Evolutionary conservation across 2,797 vertebrate species (phyloP).

Genomic region (Acanthurus lineatus): DNA sequence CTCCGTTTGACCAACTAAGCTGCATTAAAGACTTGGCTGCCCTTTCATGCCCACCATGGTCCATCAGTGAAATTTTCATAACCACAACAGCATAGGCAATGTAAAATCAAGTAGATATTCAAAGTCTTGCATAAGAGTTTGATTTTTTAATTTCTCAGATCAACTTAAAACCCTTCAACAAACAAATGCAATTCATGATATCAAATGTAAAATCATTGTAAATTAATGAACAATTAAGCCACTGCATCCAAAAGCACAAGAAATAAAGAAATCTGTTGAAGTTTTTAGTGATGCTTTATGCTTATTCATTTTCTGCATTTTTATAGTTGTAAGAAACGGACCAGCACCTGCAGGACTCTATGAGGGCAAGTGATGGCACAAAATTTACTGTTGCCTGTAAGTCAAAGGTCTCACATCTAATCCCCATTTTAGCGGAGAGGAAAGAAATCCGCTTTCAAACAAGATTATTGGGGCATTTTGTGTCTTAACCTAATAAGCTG

Average conservation of each 20-base stretch:
- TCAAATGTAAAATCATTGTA: neutral
- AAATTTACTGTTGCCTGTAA: neutral
- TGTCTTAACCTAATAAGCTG: slow-evolving; percentile 65
- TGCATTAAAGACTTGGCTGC: slow-evolving; percentile 32
- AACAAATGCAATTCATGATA: neutral
- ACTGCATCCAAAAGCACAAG: neutral
- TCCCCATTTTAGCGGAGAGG: slow-evolving; percentile 27
- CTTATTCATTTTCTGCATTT: neutral
- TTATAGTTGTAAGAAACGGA: neutral
- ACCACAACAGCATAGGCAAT: neutral
- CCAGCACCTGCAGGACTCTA: accelerated
- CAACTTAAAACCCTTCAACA: neutral
- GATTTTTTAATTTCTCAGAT: neutral
- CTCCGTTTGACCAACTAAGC: slow-evolving; percentile 47
- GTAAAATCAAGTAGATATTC: neutral
- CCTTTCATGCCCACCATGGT: slow-evolving; percentile 21
- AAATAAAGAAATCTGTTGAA: neutral
- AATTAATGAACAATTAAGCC: too few species aligned
- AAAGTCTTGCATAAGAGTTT: neutral
- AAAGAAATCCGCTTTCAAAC: slow-evolving; percentile 56
- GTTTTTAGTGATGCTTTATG: too few species aligned
- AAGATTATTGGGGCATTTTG: slow-evolving; percentile 64
- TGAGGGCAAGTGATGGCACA: neutral
- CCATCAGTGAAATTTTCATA: neutral
- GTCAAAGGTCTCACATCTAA: slow-evolving; percentile 24